Percentiles rank a stretch among this genome's conserved stretches.
phyloP scores from a whole-genome alignment of 2,888 invertebrate genomes.

The Dryobota labecula region DNA sequence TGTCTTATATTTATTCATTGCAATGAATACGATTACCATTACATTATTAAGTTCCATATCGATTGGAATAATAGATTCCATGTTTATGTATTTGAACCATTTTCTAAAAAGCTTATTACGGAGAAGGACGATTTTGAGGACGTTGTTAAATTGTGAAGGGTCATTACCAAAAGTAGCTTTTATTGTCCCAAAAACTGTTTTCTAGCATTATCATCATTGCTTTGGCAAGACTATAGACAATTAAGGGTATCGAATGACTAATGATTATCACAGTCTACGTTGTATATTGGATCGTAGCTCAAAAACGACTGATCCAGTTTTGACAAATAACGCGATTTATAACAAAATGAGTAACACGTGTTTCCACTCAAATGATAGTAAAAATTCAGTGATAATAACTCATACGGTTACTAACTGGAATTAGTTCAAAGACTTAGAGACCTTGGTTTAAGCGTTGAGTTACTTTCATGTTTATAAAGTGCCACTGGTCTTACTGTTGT shows the following conservation, averaged over 20 bases:
- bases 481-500: constrained; percentile 21
- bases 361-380: background rate
- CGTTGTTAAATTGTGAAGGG: background rate
- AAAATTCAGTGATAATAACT: constrained; percentile 27
- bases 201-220: background rate
- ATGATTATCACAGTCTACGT: background rate
- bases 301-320: background rate
- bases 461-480: constrained; percentile 59
- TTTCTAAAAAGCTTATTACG: background rate
- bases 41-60: background rate
- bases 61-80: background rate
- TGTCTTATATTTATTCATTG: constrained; percentile 7
- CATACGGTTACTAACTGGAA: constrained; percentile 35
- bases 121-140: background rate
- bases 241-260: background rate
- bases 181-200: background rate
- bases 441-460: constrained; percentile 58
- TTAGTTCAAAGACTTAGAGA: constrained; percentile 61
- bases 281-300: background rate
- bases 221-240: background rate
- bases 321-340: background rate
- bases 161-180: background rate
- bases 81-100: background rate
- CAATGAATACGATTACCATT: constrained; percentile 20
- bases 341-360: background rate